These are phyloP conservation scores for Meda fulgida DNA, from an alignment of 2,797 vertebrate genomes.

Conservation along the genomic window DNA sequence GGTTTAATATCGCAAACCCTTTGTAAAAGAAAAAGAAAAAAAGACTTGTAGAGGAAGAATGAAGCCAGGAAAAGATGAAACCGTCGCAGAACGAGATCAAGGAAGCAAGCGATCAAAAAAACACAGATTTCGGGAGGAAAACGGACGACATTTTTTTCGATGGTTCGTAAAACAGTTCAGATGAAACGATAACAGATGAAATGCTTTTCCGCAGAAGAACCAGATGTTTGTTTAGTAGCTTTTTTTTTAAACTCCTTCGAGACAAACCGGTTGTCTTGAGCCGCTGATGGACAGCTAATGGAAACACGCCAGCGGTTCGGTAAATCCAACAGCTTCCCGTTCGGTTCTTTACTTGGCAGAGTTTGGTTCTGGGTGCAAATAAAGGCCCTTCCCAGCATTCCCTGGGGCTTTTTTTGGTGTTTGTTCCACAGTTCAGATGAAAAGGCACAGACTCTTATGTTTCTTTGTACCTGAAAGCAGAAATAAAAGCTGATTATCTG, in stretches of 20 bases:
- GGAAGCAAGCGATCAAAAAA: background rate
- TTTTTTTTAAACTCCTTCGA: background rate
- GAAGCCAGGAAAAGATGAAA: background rate
- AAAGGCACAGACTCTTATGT: slow-evolving; percentile 68
- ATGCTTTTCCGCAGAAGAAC: background rate
- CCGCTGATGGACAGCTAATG: background rate
- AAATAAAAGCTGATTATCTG: background rate
- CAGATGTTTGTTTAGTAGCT: background rate
- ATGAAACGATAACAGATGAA: background rate
- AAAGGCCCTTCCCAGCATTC: slow-evolving; percentile 7
- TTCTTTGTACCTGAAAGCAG: slow-evolving; percentile 75
- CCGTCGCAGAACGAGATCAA: background rate
- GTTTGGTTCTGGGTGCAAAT: background rate
- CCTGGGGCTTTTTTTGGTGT: slow-evolving; percentile 16
- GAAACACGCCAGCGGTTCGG: background rate
- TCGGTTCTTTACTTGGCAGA: slow-evolving; percentile 31
- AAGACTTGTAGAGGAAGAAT: background rate
- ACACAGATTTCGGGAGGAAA: background rate
- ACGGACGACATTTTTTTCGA: background rate
- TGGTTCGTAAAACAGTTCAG: background rate
- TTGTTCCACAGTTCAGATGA: slow-evolving; percentile 65
- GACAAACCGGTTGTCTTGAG: slow-evolving; percentile 63
- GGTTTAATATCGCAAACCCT: slow-evolving; percentile 65
- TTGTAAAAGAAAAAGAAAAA: slow-evolving; percentile 1
- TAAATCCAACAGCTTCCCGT: background rate